Base-by-base conservation (phyloP, 2,888 invertebrate genomes). In the Allolobophora icterica region DNA sequence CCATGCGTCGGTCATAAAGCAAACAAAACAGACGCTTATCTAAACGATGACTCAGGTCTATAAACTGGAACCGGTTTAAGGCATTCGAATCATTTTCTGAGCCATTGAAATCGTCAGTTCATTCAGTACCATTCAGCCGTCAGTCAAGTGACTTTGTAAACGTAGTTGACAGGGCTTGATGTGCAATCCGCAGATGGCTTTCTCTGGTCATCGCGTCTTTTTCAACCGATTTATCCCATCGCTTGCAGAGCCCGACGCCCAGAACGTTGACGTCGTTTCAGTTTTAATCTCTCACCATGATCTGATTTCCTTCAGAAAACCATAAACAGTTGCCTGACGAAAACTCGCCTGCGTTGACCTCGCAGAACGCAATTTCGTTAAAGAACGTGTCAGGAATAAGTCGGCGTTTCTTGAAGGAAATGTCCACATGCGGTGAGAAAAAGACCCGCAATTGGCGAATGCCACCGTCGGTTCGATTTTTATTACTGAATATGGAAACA, bases 141-240 rank as follows among this genome's bases (percentile, higher is more conserved):
- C 71, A 71, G n/a, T 8, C 5, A 30, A 71, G n/a, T 71, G 71
- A 71, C 71, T 52, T 52, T n/a, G 30, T 71, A 71, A n/a, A 71
- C 71, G 71, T n/a, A 71, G n/a, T n/a, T n/a, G 52, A 52, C 52
- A 52, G 8, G 52, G 52, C 52, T 52, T 24, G 52, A 24, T 8
- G 21, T 52, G 52, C 52, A 24, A 21, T 52, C 24, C 17, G 17
- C 52, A 21, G 52, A 52, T 52, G 8, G 52, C 71, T 71, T n/a
- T 71, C 71, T 71, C 71, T n/a, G n/a, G 71, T 71, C 71, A n/a
- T n/a, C 30, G 71, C n/a, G n/a, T n/a, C 71, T 71, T 71, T n/a
- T 71, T n/a, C 52, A 21, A 2, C 24, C 52, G 52, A 52, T 52
- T 52, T 5, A 52, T 52, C 24, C 6, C 52, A 52, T 24, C 42